Evolutionary conservation across 2,888 invertebrate genomes (phyloP), one percentile per base, ranked within the genome.

Genomic region (Ophion obscuratus): DNA sequence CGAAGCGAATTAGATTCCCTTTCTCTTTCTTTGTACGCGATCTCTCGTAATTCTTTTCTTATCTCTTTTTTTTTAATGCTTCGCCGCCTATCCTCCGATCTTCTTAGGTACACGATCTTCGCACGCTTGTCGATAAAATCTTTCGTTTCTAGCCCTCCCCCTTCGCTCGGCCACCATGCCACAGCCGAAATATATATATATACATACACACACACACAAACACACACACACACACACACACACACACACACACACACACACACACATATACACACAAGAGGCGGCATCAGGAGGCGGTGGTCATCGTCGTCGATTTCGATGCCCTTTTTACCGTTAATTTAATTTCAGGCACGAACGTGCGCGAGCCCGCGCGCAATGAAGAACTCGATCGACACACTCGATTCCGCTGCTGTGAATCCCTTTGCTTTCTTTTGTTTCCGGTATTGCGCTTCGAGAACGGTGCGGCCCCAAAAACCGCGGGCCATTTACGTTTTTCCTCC

Each of bases 261-360:
- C 36, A 40, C 2, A 36, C 36, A 36, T 6, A 53, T 20, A 70
- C 17, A 11, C 24, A 44, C 53, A 40, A 44, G 53, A 64, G 27
- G 47, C 81, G 76, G 47, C 81, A 70, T 40, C 7, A 40, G 40
- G 40, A 9, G 40, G 40, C 40, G 40, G 40, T 40, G 40, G 40
- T 40, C 40, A 40, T 59, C 75, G 36, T 70, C 66, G 36, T 61
- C 59, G 78, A 70, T 53, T 71, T 61, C 76, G 75, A 82, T 75
- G 75, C 79, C 83, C 80, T 83, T 83, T 87, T 67, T 78, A 87
- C 88, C 88, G 86, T 88, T 88, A 86, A 87, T 88, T 87, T 77
- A 79, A 87, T 85, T 88, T 81, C 61, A 73, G 79, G 71, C 84
- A 68, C 73, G 81, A 77, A 31, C 74, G 74, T 78, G 62, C 64